Base-by-base conservation (phyloP, 2,797 vertebrate genomes). In the Rhyacichthys aspro region DNA sequence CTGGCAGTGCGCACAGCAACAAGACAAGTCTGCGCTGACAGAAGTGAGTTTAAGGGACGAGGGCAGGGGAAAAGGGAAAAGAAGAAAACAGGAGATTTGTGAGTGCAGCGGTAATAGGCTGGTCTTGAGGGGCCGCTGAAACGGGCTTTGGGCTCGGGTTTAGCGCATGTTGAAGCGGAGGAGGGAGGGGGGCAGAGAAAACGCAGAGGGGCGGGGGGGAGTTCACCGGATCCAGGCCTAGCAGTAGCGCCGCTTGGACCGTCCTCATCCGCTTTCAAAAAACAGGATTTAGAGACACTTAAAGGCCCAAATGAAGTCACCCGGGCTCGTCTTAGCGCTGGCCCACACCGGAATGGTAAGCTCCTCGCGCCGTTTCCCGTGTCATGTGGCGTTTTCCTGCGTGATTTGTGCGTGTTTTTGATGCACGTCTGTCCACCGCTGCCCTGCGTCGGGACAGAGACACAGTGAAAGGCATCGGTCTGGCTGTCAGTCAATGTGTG, bases 211-310 rank as follows among this genome's bases (percentile, higher is more conserved):
- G 47, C 39, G 75, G 41, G 82, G 55, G 77, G 42, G 83, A 63
- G 78, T 88, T 79, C 83, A 87, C 85, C 87, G 92, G 90, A 92
- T 91, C 89, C 89, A 76, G 93, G 93, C 93, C 93, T 94, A 93
- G 90, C 88, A 84, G 84, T 91, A 67, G 72, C 81, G 86, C 88
- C 78, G 89, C 86, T 62, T 85, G 91, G 88, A 91, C 87, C 91
- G 80, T 89, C 82, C 82, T 88, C 84, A 91, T 91, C 89, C 90
- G 84, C 88, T 89, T 78, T 90, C 92, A 93, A 85, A 92, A 89
- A 90, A 86, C 71, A 46, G 84, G 63, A 86, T 86, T 85, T 91
- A 85, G 68, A 72, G 84, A 49, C 86, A 72, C 87, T 90, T 86
- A 74, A 48, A 73, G 59, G 59, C 18, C 70, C 59, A 55, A 81